phyloP scores from a whole-genome alignment of 2,113 vertebrate species.

The Puntigrus tetrazona region DNA sequence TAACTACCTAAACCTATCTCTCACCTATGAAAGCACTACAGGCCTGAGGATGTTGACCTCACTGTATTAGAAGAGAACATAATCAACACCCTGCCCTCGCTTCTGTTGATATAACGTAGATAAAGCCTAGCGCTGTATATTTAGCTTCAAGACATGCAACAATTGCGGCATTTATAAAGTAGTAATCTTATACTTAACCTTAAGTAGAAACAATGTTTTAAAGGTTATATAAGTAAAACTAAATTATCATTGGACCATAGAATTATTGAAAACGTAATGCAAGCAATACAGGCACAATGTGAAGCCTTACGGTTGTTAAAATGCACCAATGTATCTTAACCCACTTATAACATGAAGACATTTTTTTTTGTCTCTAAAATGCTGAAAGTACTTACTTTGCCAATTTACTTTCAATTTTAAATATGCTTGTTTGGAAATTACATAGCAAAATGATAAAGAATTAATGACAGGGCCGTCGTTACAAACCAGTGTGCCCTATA shows the following conservation, averaged over 20 bases:
- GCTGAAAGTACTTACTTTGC: not conserved
- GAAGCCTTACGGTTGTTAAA: not conserved
- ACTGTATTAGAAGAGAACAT: not conserved
- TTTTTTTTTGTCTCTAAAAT: not conserved
- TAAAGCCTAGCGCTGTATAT: not conserved
- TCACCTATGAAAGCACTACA: conserved; percentile 52
- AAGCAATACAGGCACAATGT: not conserved
- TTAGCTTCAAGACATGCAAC: not conserved
- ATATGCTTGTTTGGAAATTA: not conserved
- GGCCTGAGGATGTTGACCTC: conserved; percentile 28
- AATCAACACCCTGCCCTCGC: not conserved
- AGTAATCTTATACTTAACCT: not conserved
- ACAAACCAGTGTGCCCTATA: not conserved
- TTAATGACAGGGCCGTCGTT: not conserved
- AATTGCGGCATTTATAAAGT: not conserved
- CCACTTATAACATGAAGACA: not conserved
- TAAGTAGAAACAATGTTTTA: conserved; percentile 1
- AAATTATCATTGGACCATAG: not conserved
- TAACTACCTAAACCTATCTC: conserved; percentile 59
- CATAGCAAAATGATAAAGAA: not conserved
- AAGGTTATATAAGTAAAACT: not conserved
- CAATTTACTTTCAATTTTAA: not conserved
- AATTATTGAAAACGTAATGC: not conserved
- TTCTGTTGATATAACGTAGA: not conserved
- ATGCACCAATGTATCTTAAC: not conserved